These are phyloP conservation scores for Pyrgilauda ruficollis DNA, from an alignment of 2,113 vertebrate species.

Conservation along the genomic window DNA sequence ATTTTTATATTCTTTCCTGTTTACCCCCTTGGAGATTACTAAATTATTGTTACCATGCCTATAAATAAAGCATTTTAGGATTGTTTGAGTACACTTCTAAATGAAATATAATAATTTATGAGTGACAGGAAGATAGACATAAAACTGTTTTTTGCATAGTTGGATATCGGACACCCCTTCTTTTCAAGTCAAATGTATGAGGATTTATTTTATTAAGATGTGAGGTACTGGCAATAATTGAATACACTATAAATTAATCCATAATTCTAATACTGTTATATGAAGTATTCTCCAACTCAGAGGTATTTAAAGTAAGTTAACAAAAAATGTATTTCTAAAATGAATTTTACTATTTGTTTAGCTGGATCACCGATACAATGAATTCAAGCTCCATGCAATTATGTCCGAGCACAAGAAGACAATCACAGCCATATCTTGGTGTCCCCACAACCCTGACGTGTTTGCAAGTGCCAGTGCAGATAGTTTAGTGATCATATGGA, in stretches of 20 bases:
- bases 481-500: conserved; percentile 93
- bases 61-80: background rate
- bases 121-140: background rate
- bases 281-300: background rate
- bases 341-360: conserved; percentile 51
- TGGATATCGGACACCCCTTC: background rate
- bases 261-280: background rate
- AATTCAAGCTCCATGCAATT: conserved; percentile 92
- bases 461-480: conserved; percentile 92
- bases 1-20: background rate
- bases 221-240: background rate
- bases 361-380: conserved; percentile 93
- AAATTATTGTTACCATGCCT: background rate
- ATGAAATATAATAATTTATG: background rate
- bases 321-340: background rate
- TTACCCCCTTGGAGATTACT: background rate
- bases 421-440: conserved; percentile 97
- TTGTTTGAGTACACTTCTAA: background rate
- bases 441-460: conserved; percentile 89
- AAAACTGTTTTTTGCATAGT: background rate
- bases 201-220: background rate
- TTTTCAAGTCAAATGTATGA: background rate
- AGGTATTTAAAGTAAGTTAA: background rate
- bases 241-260: background rate
- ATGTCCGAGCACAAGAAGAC: conserved; percentile 99